These are phyloP conservation scores for Charadrius vociferus DNA, from an alignment of 2,113 vertebrate genomes.

Conservation along the genomic window DNA sequence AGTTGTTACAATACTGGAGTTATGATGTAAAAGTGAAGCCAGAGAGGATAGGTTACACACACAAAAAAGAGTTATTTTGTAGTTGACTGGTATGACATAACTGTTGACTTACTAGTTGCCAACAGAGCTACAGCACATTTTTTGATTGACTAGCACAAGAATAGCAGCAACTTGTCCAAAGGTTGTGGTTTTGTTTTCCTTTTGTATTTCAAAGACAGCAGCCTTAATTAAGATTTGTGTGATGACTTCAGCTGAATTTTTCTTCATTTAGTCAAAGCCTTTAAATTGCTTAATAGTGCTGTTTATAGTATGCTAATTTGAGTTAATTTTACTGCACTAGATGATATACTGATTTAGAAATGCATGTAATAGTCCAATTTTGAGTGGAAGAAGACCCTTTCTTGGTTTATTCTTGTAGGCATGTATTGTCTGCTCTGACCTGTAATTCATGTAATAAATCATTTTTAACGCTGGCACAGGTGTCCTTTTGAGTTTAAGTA, in stretches of 20 bases:
- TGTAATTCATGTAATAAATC: constrained; percentile 48
- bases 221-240: constrained; percentile 56
- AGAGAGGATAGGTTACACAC: not conserved
- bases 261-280: constrained; percentile 30
- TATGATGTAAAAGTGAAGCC: not conserved
- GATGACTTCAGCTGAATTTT: constrained; percentile 33
- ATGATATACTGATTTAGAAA: constrained; percentile 35
- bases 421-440: constrained; percentile 3
- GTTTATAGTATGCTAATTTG: constrained; percentile 52
- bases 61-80: not conserved
- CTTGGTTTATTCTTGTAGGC: not conserved
- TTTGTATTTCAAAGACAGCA: constrained; percentile 2
- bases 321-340: constrained; percentile 32
- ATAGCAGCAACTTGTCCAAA: not conserved
- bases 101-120: not conserved
- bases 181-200: constrained; percentile 6
- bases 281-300: constrained; percentile 46
- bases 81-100: not conserved
- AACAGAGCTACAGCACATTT: not conserved
- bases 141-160: not conserved
- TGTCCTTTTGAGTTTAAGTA: constrained; percentile 57
- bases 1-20: not conserved
- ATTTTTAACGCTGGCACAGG: constrained; percentile 10
- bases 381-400: not conserved
- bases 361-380: not conserved